Evolutionary conservation across 2,888 invertebrate genomes (phyloP).

Genomic region (Pollenia amentaria): DNA sequence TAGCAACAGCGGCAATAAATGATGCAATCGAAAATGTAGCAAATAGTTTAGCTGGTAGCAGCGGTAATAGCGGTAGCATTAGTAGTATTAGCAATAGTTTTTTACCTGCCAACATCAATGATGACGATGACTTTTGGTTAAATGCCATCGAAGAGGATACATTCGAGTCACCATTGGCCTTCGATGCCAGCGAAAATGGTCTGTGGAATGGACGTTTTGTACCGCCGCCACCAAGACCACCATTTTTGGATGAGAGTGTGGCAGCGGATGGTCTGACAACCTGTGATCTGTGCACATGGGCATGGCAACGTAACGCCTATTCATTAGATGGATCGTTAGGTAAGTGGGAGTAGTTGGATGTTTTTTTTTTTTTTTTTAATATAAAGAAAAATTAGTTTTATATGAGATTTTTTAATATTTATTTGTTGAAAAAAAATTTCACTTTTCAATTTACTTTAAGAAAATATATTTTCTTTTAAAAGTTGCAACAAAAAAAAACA

Average conservation of each 20-base stretch:
- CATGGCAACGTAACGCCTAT: slow-evolving; percentile 87
- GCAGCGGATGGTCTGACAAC: slow-evolving; percentile 89
- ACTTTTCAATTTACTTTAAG: slow-evolving; percentile 68
- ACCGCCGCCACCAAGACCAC: slow-evolving; percentile 89
- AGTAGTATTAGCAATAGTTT: slow-evolving; percentile 72
- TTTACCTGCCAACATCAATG: slow-evolving; percentile 79
- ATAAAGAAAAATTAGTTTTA: background rate
- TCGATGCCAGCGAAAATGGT: slow-evolving; percentile 84
- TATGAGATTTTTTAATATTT: slow-evolving; percentile 18
- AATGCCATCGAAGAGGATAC: slow-evolving; percentile 85
- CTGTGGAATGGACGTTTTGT: slow-evolving; percentile 86
- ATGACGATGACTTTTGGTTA: slow-evolving; percentile 84
- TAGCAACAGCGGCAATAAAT: slow-evolving; percentile 72
- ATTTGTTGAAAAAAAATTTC: slow-evolving; percentile 45
- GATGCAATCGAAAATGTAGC: slow-evolving; percentile 61
- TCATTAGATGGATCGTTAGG: slow-evolving; percentile 87
- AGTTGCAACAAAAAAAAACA: background rate
- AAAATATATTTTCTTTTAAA: slow-evolving; percentile 51
- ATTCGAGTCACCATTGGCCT: slow-evolving; percentile 84
- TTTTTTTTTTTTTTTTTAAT: slow-evolving; percentile 32
- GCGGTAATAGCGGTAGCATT: slow-evolving; percentile 70
- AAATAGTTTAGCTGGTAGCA: slow-evolving; percentile 60
- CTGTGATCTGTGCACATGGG: slow-evolving; percentile 91
- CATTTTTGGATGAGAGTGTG: slow-evolving; percentile 87
- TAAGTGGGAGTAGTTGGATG: slow-evolving; percentile 82